phyloP scores from a whole-genome alignment of 2,113 vertebrate species.

The Oncorhynchus clarkii region DNA sequence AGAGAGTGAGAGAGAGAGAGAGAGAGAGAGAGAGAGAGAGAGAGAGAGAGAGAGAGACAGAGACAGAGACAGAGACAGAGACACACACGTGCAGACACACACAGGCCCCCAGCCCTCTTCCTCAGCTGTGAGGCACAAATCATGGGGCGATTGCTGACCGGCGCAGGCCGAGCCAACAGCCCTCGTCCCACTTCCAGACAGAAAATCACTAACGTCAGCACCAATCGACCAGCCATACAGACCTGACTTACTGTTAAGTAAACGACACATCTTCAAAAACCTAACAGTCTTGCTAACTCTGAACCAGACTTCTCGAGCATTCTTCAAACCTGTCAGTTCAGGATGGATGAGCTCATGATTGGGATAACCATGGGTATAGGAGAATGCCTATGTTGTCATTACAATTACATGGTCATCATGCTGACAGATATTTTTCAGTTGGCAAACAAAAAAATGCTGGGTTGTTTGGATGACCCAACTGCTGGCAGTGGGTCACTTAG shows the following conservation, averaged over 20 bases:
- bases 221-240: slow-evolving; percentile 1
- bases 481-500: too few species aligned
- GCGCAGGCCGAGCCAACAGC: slow-evolving; percentile 35
- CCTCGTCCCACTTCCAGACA: slow-evolving; percentile 36
- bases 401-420: neutral
- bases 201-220: slow-evolving; percentile 30
- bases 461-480: too few species aligned
- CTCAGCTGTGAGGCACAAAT: slow-evolving; percentile 75
- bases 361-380: neutral
- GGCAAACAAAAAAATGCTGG: too few species aligned
- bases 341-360: neutral
- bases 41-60: too few species aligned
- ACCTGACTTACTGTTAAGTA: slow-evolving; percentile 30
- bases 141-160: slow-evolving; percentile 54
- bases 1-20: too few species aligned
- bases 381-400: neutral
- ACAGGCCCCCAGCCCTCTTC: slow-evolving; percentile 24
- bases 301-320: neutral
- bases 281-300: neutral
- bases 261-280: slow-evolving; percentile 2
- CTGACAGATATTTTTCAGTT: too few species aligned
- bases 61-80: too few species aligned
- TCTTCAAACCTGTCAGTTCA: neutral
- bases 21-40: too few species aligned
- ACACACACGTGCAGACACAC: too few species aligned